Base-by-base conservation (phyloP, 1,140 invertebrate genomes). In the Nixonia krombeini region DNA sequence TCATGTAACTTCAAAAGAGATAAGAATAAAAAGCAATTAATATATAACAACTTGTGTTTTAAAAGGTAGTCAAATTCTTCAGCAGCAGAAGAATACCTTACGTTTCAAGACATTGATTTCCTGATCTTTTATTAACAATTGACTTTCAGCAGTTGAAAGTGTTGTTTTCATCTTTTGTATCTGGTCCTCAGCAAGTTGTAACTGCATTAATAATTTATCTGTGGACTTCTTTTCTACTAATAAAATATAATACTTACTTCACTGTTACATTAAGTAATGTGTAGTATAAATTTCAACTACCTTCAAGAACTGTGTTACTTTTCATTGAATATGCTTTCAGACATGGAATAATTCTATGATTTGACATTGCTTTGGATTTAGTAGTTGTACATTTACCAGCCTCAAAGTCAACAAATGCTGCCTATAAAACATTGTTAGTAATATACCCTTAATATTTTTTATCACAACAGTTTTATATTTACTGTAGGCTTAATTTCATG, bases 61-160 rank as follows among this genome's bases (percentile, higher is more conserved):
- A 45, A 45, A 21, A 1, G 26, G 4, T 33, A 26, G 18, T 17
- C 8, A 45, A 17, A 29, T 33, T n/a, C n/a, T n/a, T n/a, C n/a
- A n/a, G n/a, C n/a, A n/a, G n/a, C n/a, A n/a, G n/a, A n/a, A n/a
- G n/a, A n/a, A n/a, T 67, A 81, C 80, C 69, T 83, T 81, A 18
- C 57, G 65, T 63, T 81, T 81, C 6, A 82, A 46, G 18, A 66
- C 61, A n/a, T 4, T 38, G 28, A 82, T 76, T 53, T 82, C 77
- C 21, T 72, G 71, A 46, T 82, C 78, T 51, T 82, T 81, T 4
- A 28, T 12, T 42, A 50, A 64, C 38, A 80, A 42, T 33, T 73
- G 40, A 28, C 76, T 75, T 8, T 80, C 77, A 18, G 66, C 64
- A 56, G 72, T 82, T 3, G 40, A 70, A 9, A 81, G 17, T 8